Evolutionary conservation across 1,140 invertebrate genomes (phyloP).

Genomic region (Eulimnadia texana): DNA sequence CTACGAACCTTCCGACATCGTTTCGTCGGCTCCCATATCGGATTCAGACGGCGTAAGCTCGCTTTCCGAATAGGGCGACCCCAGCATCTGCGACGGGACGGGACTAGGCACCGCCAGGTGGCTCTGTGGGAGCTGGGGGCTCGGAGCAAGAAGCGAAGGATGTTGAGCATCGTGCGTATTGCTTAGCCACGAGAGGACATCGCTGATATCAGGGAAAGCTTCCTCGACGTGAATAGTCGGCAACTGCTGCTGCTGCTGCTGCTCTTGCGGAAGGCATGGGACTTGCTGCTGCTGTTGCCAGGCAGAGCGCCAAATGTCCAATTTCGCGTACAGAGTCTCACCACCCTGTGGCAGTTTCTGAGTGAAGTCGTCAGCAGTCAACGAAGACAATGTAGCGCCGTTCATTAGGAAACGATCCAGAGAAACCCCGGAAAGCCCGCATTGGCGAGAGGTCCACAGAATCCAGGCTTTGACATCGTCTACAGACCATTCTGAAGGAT

Average conservation of each 20-base stretch:
- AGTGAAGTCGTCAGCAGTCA: constrained; percentile 73
- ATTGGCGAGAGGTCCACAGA: constrained; percentile 63
- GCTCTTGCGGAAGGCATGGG: constrained; percentile 17
- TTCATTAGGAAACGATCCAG: constrained; percentile 62
- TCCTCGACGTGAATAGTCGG: constrained; percentile 20
- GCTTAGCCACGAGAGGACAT: constrained; percentile 17
- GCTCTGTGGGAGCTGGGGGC: neutral
- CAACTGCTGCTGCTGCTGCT: constrained; percentile 27
- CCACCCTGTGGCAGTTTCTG: constrained; percentile 64
- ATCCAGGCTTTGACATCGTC: constrained; percentile 74
- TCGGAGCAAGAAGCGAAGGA: neutral
- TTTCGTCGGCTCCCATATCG: constrained; percentile 10
- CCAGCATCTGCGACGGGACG: neutral
- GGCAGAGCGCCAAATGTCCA: constrained; percentile 84
- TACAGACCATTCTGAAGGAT: constrained; percentile 67
- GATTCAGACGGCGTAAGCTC: constrained; percentile 11
- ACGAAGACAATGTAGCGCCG: constrained; percentile 51
- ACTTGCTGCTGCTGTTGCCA: constrained; percentile 23
- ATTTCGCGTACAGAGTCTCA: constrained; percentile 65
- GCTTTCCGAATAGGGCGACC: constrained; percentile 6
- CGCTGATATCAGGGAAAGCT: constrained; percentile 24
- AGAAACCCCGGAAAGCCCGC: constrained; percentile 48
- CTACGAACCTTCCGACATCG: neutral
- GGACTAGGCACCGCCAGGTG: constrained; percentile 8
- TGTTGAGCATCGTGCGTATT: constrained; percentile 14